Base-by-base conservation (phyloP, 2,797 vertebrate genomes). In the Muraenolepis orangiensis region DNA sequence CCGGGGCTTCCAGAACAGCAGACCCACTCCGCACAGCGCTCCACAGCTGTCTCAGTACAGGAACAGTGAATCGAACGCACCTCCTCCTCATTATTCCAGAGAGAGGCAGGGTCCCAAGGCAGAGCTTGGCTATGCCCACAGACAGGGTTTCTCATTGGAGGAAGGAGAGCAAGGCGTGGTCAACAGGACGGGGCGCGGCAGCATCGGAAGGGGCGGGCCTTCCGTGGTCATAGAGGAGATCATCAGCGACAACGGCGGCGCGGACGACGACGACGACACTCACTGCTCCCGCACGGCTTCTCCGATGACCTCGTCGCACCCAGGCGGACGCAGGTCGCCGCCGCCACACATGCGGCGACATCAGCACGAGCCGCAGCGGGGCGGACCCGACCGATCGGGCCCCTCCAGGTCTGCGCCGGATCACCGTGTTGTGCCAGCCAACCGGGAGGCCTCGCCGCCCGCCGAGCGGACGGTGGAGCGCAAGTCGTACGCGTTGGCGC, bases 401-500 rank as follows among this genome's bases (percentile, higher is more conserved):
- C 66, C 23, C 5, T 51, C 51, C 14, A 23, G 42, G 13, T 11
- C 42, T 46, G 76, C 80, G 1, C n/a, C 23, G 23, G 57, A 64
- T 13, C 57, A 26, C 4, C 72, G 84, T 40, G 1, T 86, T 28
- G 1, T 51, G 3, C 42, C 68, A 0, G n/a, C 78, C 72, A 80
- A 72, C 57, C 80, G 81, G 71, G 93, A 93, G 8, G 78, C 79
- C 0, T 94, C 94, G 0, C 90, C 93, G 3, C 90, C 91, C 18
- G 87, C 94, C 0, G 97, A 99, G 87, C 93, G 94, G 76, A 96
- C 95, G 0, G 80, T 97, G 1, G 98, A 99, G 83, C 96, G 96
- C 82, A 99, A 98, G 77, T 99, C 98, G 0, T 99, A 98, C 80
- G 95, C 96, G 0, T 93, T 96, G 74, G 97, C 93, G 4, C 95